Percentiles rank a stretch among this genome's conserved stretches.
Evolutionary conservation across 2,888 invertebrate species (phyloP).

Genomic region (Phasia obesa): DNA sequence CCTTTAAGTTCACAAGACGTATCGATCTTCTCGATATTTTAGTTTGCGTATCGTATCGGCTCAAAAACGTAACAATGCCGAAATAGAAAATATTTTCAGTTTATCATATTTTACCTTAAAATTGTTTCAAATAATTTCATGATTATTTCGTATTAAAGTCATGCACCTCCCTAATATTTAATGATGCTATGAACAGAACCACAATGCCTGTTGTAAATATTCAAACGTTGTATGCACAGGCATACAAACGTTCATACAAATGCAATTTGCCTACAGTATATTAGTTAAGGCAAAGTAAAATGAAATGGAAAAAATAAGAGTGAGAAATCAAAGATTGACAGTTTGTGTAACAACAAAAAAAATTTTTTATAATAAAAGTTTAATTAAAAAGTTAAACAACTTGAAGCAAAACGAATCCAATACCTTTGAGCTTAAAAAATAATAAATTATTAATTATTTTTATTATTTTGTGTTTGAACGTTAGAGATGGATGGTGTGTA

Average conservation of each 20-base stretch:
- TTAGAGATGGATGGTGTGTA: background rate
- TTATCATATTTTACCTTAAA: too few relatives aligned
- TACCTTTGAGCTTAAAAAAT: background rate
- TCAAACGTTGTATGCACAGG: background rate
- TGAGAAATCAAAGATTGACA: constrained; percentile 62
- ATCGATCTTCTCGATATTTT: too few relatives aligned
- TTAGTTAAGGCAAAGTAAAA: constrained; percentile 60
- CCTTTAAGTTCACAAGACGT: too few relatives aligned
- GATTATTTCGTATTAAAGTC: too few relatives aligned
- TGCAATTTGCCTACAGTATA: constrained; percentile 65
- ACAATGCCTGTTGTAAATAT: background rate
- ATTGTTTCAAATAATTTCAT: too few relatives aligned
- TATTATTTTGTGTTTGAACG: background rate
- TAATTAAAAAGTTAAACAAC: background rate
- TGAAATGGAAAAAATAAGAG: constrained; percentile 58
- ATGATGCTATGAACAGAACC: constrained; percentile 1
- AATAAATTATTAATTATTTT: background rate
- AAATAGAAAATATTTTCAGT: too few relatives aligned
- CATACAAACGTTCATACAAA: constrained; percentile 17
- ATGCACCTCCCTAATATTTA: constrained; percentile 6
- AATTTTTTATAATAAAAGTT: background rate
- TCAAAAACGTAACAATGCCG: too few relatives aligned
- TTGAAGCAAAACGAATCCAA: background rate
- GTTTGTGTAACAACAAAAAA: constrained; percentile 24
- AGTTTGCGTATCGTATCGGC: too few relatives aligned